A percentile compares a stretch with the other conserved stretches of the same genome.
phyloP scores from a whole-genome alignment of 2,797 vertebrate genomes.

The Eospalax fontanierii region DNA sequence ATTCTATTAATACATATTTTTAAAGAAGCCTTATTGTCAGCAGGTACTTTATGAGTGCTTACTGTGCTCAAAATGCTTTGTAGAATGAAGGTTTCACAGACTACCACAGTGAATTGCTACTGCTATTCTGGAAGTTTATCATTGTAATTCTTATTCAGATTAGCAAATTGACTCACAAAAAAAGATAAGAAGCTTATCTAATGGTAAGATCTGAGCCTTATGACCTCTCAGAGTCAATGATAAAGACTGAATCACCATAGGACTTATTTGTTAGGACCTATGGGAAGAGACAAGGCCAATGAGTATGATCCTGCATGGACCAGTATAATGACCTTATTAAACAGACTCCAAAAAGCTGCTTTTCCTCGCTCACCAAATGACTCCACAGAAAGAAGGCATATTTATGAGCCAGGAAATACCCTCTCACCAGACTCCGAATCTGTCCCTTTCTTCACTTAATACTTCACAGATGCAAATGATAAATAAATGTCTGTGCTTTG shows the following conservation, averaged over 20 bases:
- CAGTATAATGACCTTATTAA: neutral
- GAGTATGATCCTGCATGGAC: fast-evolving
- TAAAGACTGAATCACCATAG: neutral
- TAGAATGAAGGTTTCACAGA: neutral
- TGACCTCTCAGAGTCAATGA: neutral
- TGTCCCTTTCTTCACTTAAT: neutral
- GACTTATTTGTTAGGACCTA: neutral
- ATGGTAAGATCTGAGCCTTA: neutral
- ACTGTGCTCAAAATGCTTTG: neutral
- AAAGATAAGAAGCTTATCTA: neutral
- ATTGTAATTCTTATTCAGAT: neutral
- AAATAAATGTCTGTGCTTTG: neutral
- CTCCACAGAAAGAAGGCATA: neutral
- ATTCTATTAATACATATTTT: neutral
- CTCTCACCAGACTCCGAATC: neutral
- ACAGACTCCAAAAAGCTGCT: neutral
- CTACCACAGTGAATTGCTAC: neutral
- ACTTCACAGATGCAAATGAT: neutral
- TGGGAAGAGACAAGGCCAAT: too few species aligned
- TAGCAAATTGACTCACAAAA: neutral
- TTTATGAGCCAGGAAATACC: neutral
- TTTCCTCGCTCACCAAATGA: neutral
- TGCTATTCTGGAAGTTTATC: neutral
- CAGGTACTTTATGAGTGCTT: neutral
- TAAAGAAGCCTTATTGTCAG: neutral